Evolutionary conservation across 2,113 vertebrate genomes (phyloP).

Genomic region (Percopsis transmontana): DNA sequence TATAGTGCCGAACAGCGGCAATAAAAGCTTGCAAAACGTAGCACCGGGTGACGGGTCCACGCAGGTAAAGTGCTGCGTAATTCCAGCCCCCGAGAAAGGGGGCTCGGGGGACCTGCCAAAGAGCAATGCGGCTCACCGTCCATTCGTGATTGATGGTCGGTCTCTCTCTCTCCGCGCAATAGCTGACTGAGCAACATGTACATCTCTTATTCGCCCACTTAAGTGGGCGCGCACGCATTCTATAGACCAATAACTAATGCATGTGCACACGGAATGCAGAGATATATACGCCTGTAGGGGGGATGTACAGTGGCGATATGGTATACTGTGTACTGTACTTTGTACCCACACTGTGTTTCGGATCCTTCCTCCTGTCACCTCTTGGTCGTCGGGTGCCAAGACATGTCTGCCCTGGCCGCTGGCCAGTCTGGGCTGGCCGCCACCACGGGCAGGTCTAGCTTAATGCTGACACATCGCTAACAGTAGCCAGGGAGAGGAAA

Average conservation of each 20-base stretch:
- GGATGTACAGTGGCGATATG: conserved; percentile 26
- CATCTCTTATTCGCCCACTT: conserved; percentile 61
- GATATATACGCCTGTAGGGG: not conserved
- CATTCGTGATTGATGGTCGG: conserved; percentile 75
- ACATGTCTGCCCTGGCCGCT: conserved; percentile 65
- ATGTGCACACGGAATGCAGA: conserved; percentile 8
- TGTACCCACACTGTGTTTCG: conserved; percentile 7
- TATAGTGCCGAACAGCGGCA: conserved; percentile 28
- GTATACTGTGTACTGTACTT: conserved; percentile 12
- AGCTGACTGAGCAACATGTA: conserved; percentile 78
- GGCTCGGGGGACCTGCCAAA: conserved; percentile 59
- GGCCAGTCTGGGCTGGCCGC: conserved; percentile 67
- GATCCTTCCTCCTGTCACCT: conserved; percentile 48
- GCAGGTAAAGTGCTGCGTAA: conserved; percentile 70
- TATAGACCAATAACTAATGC: conserved; percentile 18
- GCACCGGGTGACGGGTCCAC: conserved; percentile 15
- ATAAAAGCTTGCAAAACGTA: conserved; percentile 45
- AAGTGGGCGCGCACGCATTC: conserved; percentile 48
- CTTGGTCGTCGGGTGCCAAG: conserved; percentile 53
- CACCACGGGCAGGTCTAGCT: conserved; percentile 56
- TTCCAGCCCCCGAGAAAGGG: conserved; percentile 53
- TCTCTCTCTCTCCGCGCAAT: conserved; percentile 66
- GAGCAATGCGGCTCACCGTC: conserved; percentile 61
- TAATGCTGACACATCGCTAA: conserved; percentile 77
- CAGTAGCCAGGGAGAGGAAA: conserved; percentile 65